Conservation (phyloP, 2,113 vertebrate genomes). For the Cottus gobio region DNA sequence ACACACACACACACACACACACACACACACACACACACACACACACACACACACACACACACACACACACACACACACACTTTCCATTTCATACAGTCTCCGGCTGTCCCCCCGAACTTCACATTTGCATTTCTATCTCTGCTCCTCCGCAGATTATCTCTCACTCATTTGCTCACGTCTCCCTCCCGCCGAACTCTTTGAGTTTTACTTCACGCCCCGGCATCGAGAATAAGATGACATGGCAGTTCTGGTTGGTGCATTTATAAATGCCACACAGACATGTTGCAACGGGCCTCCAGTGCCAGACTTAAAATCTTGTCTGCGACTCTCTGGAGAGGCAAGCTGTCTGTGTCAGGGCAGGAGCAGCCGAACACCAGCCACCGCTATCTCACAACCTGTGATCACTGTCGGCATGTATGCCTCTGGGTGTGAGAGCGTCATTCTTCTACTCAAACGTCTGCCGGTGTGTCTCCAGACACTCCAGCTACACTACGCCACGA, state of each 20-base stretch:
- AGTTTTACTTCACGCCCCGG: conserved; percentile 51
- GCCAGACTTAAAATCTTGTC: conserved; percentile 41
- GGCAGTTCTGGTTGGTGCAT: conserved; percentile 60
- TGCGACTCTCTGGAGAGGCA: conserved; percentile 49
- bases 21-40: not conserved
- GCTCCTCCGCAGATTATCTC: conserved; percentile 22
- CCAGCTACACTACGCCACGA: not conserved
- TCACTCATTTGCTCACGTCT: conserved; percentile 35
- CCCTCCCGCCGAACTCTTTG: conserved; percentile 3
- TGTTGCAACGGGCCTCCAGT: conserved; percentile 35
- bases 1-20: conserved; percentile 14
- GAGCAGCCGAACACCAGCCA: conserved; percentile 34
- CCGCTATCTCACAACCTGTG: conserved; percentile 26
- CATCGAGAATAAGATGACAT: conserved; percentile 65
- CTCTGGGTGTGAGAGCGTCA: conserved; percentile 30
- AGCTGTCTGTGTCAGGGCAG: conserved; percentile 48
- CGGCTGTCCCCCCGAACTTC: conserved; percentile 22
- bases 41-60: not conserved
- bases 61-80: not conserved
- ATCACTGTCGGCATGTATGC: conserved; percentile 41
- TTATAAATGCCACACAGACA: conserved; percentile 60
- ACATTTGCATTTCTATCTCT: conserved; percentile 41
- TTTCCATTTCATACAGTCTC: conserved; percentile 32
- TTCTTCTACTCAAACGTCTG: conserved; percentile 29
- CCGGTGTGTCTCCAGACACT: conserved; percentile 25